A percentile compares a stretch with the other conserved stretches of the same genome.
phyloP scores from a whole-genome alignment of 2,113 vertebrate species.

The Sitta europaea region DNA sequence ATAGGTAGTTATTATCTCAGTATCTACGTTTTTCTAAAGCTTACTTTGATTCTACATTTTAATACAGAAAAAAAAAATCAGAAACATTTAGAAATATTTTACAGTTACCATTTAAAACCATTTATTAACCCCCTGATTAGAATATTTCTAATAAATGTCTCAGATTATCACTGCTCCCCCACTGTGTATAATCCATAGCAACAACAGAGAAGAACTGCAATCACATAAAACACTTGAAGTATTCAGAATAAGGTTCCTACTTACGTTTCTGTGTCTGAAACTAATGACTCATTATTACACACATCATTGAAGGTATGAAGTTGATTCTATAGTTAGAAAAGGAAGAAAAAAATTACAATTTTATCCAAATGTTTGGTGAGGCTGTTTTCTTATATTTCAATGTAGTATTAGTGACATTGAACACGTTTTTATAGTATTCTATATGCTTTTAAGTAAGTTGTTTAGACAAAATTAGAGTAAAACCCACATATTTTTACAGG shows the following conservation, averaged over 20 bases:
- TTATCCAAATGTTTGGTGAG: not conserved
- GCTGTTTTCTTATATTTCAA: not conserved
- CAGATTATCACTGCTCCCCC: not conserved
- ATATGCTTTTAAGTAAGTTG: not conserved
- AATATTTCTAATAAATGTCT: not conserved
- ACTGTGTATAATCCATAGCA: not conserved
- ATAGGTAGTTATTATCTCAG: not conserved
- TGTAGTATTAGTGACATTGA: not conserved
- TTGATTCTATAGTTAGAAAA: constrained; percentile 85
- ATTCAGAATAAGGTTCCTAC: constrained; percentile 64
- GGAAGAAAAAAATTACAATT: constrained; percentile 41
- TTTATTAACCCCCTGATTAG: not conserved
- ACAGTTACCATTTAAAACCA: not conserved
- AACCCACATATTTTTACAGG: not conserved
- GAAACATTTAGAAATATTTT: not conserved
- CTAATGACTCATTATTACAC: constrained; percentile 98
- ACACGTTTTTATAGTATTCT: not conserved
- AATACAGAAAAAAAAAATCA: not conserved
- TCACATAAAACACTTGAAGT: not conserved
- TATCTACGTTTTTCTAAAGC: not conserved
- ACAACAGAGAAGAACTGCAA: not conserved
- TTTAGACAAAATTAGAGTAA: not conserved
- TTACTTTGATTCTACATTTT: not conserved
- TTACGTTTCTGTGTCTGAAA: constrained; percentile 99
- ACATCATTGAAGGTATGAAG: constrained; percentile 99